Evolutionary conservation across 2,113 vertebrate genomes (phyloP).

Genomic region (Psammodynastes pulverulentus): DNA sequence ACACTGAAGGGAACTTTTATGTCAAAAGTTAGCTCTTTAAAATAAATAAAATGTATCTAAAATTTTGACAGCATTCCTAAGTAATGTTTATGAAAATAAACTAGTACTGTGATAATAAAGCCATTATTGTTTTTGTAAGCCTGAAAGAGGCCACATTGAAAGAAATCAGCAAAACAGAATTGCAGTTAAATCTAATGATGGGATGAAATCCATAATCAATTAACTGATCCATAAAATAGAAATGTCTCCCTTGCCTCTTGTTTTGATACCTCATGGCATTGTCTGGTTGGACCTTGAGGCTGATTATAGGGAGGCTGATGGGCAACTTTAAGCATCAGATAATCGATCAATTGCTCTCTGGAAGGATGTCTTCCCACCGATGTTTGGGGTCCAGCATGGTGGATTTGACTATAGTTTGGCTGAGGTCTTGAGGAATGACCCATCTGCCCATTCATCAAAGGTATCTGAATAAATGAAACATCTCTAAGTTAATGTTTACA

Average conservation of each 20-base stretch:
- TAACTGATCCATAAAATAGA: constrained; percentile 18
- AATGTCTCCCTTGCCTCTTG: constrained; percentile 80
- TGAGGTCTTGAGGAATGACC: constrained; percentile 80
- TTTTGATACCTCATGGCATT: constrained; percentile 76
- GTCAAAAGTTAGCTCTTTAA: neutral
- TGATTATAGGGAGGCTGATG: constrained; percentile 76
- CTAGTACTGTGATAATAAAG: neutral
- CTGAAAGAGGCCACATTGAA: neutral
- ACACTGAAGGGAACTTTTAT: neutral
- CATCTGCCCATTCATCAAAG: constrained; percentile 95
- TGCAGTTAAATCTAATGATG: neutral
- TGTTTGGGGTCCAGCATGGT: constrained; percentile 73
- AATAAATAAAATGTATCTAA: neutral
- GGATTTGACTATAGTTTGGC: constrained; percentile 78
- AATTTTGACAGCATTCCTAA: neutral
- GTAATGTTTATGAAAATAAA: neutral
- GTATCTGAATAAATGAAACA: constrained; percentile 78
- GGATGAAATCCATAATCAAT: constrained; percentile 11
- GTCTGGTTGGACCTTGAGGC: constrained; percentile 74
- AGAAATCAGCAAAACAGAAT: neutral
- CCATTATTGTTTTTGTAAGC: neutral
- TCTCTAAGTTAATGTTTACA: constrained; percentile 4
- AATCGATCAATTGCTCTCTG: constrained; percentile 96
- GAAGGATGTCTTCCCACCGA: constrained; percentile 90
- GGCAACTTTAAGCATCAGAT: constrained; percentile 95